Conservation (phyloP, 2,113 vertebrate genomes). For the Echinops telfairi region DNA sequence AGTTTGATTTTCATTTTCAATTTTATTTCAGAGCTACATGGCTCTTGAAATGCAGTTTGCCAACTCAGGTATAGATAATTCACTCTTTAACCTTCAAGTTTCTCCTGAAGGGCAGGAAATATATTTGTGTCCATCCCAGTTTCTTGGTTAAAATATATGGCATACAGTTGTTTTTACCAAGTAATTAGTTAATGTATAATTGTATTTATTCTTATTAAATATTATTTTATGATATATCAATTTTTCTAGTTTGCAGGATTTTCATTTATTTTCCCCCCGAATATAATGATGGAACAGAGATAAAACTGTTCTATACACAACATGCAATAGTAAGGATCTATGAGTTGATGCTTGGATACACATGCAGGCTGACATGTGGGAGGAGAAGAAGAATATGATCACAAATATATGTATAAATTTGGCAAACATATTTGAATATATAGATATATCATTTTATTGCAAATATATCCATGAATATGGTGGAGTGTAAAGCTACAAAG, state of each 20-base stretch:
- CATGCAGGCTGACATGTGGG: no score
- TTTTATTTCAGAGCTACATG: no score
- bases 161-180: neutral
- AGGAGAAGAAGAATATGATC: no score
- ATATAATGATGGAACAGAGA: neutral
- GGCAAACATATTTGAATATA: no score
- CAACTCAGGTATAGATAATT: neutral
- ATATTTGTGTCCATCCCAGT: constrained; percentile 29
- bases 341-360: no score
- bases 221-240: neutral
- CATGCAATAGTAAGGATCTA: no score
- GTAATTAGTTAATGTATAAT: constrained; percentile 19
- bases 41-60: no score
- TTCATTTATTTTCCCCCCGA: neutral
- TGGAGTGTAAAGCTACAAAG: no score
- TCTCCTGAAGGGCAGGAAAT: constrained; percentile 31
- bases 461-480: no score
- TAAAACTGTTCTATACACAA: neutral
- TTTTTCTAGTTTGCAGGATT: neutral
- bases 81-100: constrained; percentile 58
- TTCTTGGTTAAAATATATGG: neutral
- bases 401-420: no score
- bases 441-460: no score
- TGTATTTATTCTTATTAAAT: neutral
- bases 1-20: no score